Evolutionary conservation across 2,113 vertebrate genomes (phyloP).

Genomic region (Monopterus albus): DNA sequence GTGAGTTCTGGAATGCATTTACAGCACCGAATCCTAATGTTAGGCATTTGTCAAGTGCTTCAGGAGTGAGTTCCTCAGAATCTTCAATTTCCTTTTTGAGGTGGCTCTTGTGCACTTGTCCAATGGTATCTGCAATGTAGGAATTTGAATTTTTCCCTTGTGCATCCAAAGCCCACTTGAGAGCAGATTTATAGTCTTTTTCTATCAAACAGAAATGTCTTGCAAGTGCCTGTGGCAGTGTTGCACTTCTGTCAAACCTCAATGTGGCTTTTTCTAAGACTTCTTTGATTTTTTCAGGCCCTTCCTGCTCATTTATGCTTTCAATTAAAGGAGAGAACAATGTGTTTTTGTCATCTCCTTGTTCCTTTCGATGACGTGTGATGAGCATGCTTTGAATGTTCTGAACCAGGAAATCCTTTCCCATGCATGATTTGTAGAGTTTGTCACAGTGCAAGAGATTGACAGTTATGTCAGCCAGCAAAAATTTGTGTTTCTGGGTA

Average conservation of each 20-base stretch:
- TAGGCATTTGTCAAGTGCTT: slow-evolving; percentile 35
- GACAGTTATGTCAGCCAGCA: slow-evolving; percentile 31
- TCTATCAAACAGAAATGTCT: slow-evolving; percentile 54
- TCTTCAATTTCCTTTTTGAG: slow-evolving; percentile 40
- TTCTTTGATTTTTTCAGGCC: slow-evolving; percentile 21
- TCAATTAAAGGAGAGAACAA: slow-evolving; percentile 63
- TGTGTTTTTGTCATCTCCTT: slow-evolving; percentile 53
- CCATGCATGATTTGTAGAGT: slow-evolving; percentile 60
- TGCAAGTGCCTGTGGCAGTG: slow-evolving; percentile 64
- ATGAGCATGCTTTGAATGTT: slow-evolving; percentile 62
- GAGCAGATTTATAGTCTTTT: slow-evolving; percentile 50
- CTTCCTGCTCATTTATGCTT: slow-evolving; percentile 33
- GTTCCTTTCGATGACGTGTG: slow-evolving; percentile 50
- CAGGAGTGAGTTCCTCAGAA: slow-evolving; percentile 7
- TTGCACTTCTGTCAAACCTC: slow-evolving; percentile 65
- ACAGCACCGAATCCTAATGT: slow-evolving; percentile 38
- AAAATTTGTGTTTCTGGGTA: slow-evolving; percentile 8
- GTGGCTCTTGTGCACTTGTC: slow-evolving; percentile 54
- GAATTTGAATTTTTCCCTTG: slow-evolving; percentile 47
- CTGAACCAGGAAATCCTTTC: slow-evolving; percentile 52
- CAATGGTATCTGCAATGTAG: slow-evolving; percentile 66
- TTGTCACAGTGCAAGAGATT: slow-evolving; percentile 39
- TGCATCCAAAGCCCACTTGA: slow-evolving; percentile 57
- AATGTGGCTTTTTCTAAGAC: slow-evolving; percentile 40
- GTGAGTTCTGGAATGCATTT: slow-evolving; percentile 55